A percentile compares a stretch with the other conserved stretches of the same genome.
phyloP scores from a whole-genome alignment of 2,888 invertebrate genomes.

The Isotomurus palustris region DNA sequence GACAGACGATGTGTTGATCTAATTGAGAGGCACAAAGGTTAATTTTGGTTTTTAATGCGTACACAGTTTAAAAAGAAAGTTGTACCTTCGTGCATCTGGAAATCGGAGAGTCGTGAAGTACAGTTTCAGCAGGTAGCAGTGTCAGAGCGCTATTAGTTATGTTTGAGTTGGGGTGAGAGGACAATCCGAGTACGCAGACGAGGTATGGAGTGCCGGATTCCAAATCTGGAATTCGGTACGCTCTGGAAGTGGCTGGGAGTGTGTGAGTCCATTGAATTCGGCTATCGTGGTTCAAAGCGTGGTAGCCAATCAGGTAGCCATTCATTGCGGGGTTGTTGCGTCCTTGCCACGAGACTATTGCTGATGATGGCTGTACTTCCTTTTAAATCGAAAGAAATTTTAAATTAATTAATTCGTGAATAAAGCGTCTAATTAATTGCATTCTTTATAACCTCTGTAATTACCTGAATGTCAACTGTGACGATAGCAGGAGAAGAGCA shows the following conservation, averaged over 20 bases:
- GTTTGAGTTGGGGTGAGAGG: conserved; percentile 62
- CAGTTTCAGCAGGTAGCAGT: conserved; percentile 47
- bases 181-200: conserved; percentile 81
- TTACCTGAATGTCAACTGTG: conserved; percentile 70
- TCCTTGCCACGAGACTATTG: conserved; percentile 83
- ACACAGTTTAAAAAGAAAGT: no score
- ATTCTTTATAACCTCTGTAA: no score
- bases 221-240: conserved; percentile 68
- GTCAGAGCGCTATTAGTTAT: conserved; percentile 54
- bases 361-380: conserved; percentile 80
- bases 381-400: no score
- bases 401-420: no score
- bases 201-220: conserved; percentile 74
- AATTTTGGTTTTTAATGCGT: no score
- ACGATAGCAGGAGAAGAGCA: conserved; percentile 78
- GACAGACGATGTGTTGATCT: no score
- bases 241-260: conserved; percentile 67
- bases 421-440: not conserved
- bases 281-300: conserved; percentile 61
- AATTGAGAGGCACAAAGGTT: no score
- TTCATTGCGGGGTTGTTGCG: conserved; percentile 74
- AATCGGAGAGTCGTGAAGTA: conserved; percentile 65
- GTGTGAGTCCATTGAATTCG: conserved; percentile 69
- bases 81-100: conserved; percentile 69
- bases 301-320: conserved; percentile 81